Conservation (phyloP, 2,888 invertebrate genomes). For the Sphecodes monilicornis region DNA sequence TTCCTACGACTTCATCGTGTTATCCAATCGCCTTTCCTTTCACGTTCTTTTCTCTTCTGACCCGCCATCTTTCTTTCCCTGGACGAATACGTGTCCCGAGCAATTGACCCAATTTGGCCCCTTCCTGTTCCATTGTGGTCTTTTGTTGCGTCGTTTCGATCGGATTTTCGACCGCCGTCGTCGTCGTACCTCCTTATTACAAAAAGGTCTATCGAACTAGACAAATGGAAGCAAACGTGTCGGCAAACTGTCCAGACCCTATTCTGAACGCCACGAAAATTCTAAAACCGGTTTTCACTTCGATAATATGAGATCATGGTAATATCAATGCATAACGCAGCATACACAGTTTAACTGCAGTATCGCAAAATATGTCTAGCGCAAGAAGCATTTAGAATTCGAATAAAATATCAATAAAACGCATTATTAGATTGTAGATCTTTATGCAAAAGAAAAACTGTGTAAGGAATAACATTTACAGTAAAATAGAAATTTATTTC, state of each 20-base stretch:
- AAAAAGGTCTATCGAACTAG: constrained; percentile 4
- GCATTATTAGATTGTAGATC: neutral
- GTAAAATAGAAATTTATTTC: no score
- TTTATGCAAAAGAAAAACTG: neutral
- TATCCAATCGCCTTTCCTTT: constrained; percentile 30
- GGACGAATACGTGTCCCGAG: constrained; percentile 30
- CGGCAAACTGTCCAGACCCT: neutral
- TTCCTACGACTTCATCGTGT: constrained; percentile 16
- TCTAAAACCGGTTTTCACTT: neutral
- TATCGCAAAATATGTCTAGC: neutral
- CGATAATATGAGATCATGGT: neutral
- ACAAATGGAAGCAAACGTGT: constrained; percentile 34
- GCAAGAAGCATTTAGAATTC: neutral
- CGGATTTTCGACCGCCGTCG: neutral
- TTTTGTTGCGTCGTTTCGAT: constrained; percentile 3
- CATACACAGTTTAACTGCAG: neutral
- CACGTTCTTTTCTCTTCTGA: neutral
- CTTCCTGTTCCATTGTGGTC: constrained; percentile 14
- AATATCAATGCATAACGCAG: neutral
- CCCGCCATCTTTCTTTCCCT: constrained; percentile 7
- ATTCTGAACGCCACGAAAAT: neutral
- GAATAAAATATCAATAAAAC: neutral
- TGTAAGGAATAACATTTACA: neutral
- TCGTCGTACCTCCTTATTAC: neutral
- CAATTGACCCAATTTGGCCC: constrained; percentile 42